Percentiles rank a stretch among this genome's conserved stretches.
These are phyloP conservation scores for Labeo rohita DNA, from an alignment of 2,113 vertebrate species.

Conservation along the genomic window DNA sequence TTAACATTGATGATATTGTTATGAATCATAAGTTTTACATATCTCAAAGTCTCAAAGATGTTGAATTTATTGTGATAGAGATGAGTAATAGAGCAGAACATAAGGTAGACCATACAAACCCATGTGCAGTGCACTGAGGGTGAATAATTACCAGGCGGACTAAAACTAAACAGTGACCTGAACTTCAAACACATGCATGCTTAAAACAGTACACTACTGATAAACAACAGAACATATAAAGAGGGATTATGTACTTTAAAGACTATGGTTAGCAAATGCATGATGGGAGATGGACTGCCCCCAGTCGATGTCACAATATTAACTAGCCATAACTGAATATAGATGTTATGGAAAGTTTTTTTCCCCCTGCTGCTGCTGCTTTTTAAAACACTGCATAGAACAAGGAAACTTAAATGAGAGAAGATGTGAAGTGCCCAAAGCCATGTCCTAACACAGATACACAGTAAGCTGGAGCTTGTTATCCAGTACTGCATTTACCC, in stretches of 20 bases:
- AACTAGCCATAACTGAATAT: background rate
- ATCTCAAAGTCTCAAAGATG: background rate
- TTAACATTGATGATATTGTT: background rate
- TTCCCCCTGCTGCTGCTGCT: background rate
- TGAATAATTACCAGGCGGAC: background rate
- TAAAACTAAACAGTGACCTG: background rate
- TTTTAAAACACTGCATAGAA: slow-evolving; percentile 15
- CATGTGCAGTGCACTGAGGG: background rate
- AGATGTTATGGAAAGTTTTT: slow-evolving; percentile 10
- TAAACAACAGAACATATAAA: background rate
- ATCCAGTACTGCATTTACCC: slow-evolving; percentile 32
- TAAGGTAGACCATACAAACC: background rate
- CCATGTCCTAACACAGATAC: slow-evolving; percentile 43
- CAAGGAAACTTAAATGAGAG: slow-evolving; percentile 26
- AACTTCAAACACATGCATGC: background rate
- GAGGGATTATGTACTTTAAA: background rate
- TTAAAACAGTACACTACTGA: background rate
- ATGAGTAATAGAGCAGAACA: background rate
- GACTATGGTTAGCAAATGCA: background rate
- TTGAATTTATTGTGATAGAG: background rate
- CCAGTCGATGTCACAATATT: background rate
- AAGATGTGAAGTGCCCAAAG: slow-evolving; percentile 36
- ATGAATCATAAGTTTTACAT: background rate
- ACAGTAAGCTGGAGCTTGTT: slow-evolving; percentile 51
- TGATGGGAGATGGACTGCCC: background rate